Evolutionary conservation across 2,888 invertebrate genomes (phyloP).

Genomic region (Lithophane socia): DNA sequence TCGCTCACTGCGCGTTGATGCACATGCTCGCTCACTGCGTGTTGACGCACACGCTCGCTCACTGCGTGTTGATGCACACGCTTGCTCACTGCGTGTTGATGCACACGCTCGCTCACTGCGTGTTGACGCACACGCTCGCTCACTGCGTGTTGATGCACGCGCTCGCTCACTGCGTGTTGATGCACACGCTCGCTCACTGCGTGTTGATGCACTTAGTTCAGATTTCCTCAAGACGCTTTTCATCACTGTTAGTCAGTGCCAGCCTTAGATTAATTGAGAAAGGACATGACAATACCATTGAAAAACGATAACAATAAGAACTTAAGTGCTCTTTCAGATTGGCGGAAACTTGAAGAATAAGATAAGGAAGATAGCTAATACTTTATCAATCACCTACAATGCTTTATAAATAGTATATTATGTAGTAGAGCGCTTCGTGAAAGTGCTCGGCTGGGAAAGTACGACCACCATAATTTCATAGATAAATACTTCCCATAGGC

Average conservation of each 20-base stretch:
- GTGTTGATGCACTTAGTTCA: not conserved
- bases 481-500: too few species aligned
- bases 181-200: too few species aligned
- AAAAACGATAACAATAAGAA: not conserved
- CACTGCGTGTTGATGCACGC: not conserved
- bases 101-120: not conserved
- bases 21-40: too few species aligned
- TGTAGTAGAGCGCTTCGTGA: not conserved
- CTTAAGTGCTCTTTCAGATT: not conserved
- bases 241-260: not conserved
- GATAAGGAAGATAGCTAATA: not conserved
- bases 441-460: not conserved
- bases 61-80: not conserved
- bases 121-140: too few species aligned
- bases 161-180: too few species aligned
- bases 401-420: too few species aligned
- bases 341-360: not conserved
- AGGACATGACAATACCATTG: not conserved
- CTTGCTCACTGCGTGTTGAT: not conserved
- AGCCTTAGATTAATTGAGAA: not conserved
- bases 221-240: not conserved
- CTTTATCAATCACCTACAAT: not conserved
- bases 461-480: too few species aligned
- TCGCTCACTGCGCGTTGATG: too few species aligned
- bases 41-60: too few species aligned